Conservation (phyloP, 2,113 vertebrate species). For the Ptyas mucosa region DNA sequence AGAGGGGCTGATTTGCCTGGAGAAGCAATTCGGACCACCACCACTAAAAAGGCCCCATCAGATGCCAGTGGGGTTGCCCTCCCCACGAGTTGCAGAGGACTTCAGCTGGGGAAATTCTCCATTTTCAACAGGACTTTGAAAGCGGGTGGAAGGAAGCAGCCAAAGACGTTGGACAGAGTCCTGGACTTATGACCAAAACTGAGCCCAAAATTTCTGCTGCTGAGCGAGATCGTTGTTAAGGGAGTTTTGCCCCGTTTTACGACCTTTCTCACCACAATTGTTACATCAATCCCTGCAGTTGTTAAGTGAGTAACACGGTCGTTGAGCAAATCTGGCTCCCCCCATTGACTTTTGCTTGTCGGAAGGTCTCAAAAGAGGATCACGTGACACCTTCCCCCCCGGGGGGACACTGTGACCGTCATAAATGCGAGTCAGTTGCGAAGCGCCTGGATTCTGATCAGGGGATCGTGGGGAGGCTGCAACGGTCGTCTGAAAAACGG, state of each 20-base stretch:
- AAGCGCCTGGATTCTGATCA: not conserved
- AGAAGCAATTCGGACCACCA: not conserved
- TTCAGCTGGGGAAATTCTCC: not conserved
- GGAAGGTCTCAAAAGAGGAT: not conserved
- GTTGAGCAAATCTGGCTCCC: not conserved
- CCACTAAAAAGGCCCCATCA: not conserved
- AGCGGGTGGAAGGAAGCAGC: not conserved
- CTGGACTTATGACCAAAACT: not conserved
- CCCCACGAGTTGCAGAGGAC: not conserved
- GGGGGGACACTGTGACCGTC: not conserved
- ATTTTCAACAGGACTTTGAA: not conserved
- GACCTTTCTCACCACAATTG: not conserved
- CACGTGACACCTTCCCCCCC: no score
- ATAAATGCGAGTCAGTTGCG: not conserved
- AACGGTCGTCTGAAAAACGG: not conserved
- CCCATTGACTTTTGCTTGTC: not conserved
- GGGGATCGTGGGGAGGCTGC: not conserved
- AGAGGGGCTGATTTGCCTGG: not conserved
- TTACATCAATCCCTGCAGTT: not conserved
- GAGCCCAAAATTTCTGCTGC: not conserved
- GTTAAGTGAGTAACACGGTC: no score
- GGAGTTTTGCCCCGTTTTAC: not conserved
- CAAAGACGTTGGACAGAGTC: not conserved
- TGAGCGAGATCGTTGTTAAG: not conserved
- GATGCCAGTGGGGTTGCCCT: not conserved